Evolutionary conservation across 1,140 invertebrate species (phyloP).

Genomic region (Drosophila paulistorum): DNA sequence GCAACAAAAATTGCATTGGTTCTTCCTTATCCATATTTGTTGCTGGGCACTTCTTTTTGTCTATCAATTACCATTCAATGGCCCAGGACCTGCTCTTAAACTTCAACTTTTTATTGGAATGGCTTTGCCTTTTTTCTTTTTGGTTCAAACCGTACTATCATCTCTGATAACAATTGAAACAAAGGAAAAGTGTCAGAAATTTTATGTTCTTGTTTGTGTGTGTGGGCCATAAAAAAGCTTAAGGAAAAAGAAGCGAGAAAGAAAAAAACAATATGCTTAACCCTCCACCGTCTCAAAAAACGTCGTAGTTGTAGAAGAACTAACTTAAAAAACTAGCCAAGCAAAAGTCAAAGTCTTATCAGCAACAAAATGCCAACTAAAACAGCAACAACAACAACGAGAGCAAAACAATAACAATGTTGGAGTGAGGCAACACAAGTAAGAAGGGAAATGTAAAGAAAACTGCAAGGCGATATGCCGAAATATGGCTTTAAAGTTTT

Average conservation of each 20-base stretch:
- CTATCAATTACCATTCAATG: slow-evolving; percentile 15
- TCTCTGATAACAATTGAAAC: slow-evolving; percentile 22
- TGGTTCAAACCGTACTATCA: slow-evolving; percentile 7
- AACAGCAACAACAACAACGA: slow-evolving; percentile 24
- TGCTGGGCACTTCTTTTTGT: not conserved
- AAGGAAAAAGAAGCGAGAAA: not conserved
- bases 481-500: slow-evolving; percentile 59
- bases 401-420: slow-evolving; percentile 20
- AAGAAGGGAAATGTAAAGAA: not conserved
- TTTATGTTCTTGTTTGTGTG: slow-evolving; percentile 25
- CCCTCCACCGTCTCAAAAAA: not conserved
- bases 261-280: slow-evolving; percentile 18
- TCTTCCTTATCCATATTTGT: too few relatives aligned
- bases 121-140: not conserved
- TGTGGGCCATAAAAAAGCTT: slow-evolving; percentile 9
- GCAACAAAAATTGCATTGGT: too few relatives aligned
- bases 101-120: not conserved
- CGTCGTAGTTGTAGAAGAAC: not conserved
- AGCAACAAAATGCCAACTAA: slow-evolving; percentile 65
- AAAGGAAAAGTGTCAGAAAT: slow-evolving; percentile 21
- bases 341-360: slow-evolving; percentile 16
- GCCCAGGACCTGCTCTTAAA: slow-evolving; percentile 7
- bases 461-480: slow-evolving; percentile 62
- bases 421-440: slow-evolving; percentile 4
- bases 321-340: slow-evolving; percentile 20